Evolutionary conservation across 1,140 invertebrate genomes (phyloP), one percentile per base, ranked within the genome.

Genomic region (Oryctes rhinoceros): DNA sequence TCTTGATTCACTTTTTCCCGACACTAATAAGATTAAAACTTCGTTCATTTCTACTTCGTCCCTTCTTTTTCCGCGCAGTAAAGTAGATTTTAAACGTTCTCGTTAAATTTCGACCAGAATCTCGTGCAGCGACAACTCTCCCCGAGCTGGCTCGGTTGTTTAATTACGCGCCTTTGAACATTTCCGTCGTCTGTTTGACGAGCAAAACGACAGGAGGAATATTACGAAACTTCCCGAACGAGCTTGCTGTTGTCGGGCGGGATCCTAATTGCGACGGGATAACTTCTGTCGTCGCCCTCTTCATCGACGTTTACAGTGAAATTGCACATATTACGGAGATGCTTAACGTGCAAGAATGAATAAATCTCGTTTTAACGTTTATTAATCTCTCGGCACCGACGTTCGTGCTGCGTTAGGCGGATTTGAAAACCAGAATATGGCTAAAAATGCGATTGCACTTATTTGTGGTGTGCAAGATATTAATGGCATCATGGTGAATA

Each of bases 51-150:
- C 53, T 59, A 59, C 15, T 59, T 18, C 53, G 53, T 59, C 18
- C 13, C 53, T 59, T 59, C 53, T 59, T 59, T 18, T 59, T 59
- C 18, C 53, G 10, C 53, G 4, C 18, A 4, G 53, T 18, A 59
- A n/a, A 59, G 53, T 59, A 5, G 53, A 15, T 59, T 59, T 59
- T 59, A 59, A 59, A 59, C 18, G 53, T 59, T 59, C 53, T 59
- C 53, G n/a, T 59, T 59, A 59, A 59, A 59, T 59, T 59, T 59
- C 53, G 18, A 15, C n/a, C 53, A 59, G 13, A 59, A 59, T 59
- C n/a, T 59, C 53, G 53, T 18, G 53, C 53, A 59, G n/a, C 15
- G 18, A n/a, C n/a, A n/a, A n/a, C 53, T 15, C 13, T 15, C n/a
- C 7, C 15, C 53, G 53, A n/a, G n/a, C n/a, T 59, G n/a, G 53